These are phyloP conservation scores for Drosophila setosimentum DNA, from an alignment of 2,888 invertebrate genomes.

Conservation along the genomic window DNA sequence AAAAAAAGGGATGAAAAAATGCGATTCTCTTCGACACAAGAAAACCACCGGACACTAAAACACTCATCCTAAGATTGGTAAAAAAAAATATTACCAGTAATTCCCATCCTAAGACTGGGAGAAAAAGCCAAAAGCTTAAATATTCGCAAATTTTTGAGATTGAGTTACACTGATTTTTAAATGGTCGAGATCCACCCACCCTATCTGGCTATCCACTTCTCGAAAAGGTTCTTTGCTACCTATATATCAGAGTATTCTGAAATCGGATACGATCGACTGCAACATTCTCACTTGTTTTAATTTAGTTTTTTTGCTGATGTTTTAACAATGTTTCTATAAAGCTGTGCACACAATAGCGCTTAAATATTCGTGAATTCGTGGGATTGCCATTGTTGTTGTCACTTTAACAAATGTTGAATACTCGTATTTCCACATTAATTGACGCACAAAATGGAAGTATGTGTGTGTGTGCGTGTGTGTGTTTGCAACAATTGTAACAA, in stretches of 20 bases:
- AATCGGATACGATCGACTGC: background rate
- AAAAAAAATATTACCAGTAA: background rate
- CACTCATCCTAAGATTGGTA: background rate
- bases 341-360: slow-evolving; percentile 27
- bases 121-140: background rate
- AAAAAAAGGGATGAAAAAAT: background rate
- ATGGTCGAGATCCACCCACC: background rate
- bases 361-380: slow-evolving; percentile 38
- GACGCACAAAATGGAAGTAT: slow-evolving; percentile 20
- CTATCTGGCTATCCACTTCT: background rate
- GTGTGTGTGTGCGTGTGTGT: slow-evolving; percentile 7
- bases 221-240: background rate
- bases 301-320: slow-evolving; percentile 9
- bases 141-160: background rate
- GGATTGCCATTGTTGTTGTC: slow-evolving; percentile 51
- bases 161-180: background rate
- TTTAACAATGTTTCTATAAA: slow-evolving; percentile 42
- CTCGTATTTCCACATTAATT: slow-evolving; percentile 55
- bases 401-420: slow-evolving; percentile 45
- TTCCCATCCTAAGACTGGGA: background rate
- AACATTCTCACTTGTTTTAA: background rate
- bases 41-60: background rate
- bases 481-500: slow-evolving; percentile 37
- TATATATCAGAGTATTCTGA: background rate
- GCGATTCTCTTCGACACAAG: background rate